A percentile compares a stretch with the other conserved stretches of the same genome.
These are phyloP conservation scores for Leptopilina clavipes DNA, from an alignment of 1,140 invertebrate species.

Conservation along the genomic window DNA sequence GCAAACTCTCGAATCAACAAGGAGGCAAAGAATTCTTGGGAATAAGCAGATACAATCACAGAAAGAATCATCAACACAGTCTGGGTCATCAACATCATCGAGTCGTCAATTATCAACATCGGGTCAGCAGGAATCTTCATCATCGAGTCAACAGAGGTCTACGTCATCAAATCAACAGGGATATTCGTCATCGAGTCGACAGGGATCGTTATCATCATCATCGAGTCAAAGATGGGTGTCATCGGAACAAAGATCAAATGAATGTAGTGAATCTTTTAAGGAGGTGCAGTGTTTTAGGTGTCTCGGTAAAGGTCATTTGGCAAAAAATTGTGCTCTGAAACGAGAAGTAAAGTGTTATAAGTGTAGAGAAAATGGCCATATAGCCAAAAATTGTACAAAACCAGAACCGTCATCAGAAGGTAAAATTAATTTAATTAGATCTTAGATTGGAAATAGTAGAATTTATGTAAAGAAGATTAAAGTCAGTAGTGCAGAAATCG, in stretches of 20 bases:
- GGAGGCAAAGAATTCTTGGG: not conserved
- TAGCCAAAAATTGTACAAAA: slow-evolving; percentile 2
- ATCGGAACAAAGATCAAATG: too few species aligned
- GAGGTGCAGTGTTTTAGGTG: slow-evolving; percentile 24
- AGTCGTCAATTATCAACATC: too few species aligned
- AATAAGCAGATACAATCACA: not conserved
- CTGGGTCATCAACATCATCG: not conserved
- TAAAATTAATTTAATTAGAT: not conserved
- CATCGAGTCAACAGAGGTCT: too few species aligned
- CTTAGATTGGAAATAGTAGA: not conserved
- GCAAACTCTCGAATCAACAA: not conserved
- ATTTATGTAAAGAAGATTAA: slow-evolving; percentile 30
- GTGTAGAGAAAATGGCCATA: slow-evolving; percentile 19
- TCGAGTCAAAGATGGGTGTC: too few species aligned
- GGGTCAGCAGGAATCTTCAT: too few species aligned
- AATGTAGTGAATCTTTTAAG: not conserved
- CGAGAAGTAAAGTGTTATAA: slow-evolving; percentile 35
- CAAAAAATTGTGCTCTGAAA: slow-evolving; percentile 27
- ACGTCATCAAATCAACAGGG: too few species aligned
- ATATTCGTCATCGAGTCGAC: too few species aligned
- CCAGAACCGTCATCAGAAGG: not conserved
- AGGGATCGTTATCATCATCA: too few species aligned
- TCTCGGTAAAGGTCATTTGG: slow-evolving; percentile 10
- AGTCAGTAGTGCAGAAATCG: not conserved
- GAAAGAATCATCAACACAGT: too few species aligned